These are phyloP conservation scores for Actias luna DNA, from an alignment of 2,888 invertebrate species.

Conservation along the genomic window DNA sequence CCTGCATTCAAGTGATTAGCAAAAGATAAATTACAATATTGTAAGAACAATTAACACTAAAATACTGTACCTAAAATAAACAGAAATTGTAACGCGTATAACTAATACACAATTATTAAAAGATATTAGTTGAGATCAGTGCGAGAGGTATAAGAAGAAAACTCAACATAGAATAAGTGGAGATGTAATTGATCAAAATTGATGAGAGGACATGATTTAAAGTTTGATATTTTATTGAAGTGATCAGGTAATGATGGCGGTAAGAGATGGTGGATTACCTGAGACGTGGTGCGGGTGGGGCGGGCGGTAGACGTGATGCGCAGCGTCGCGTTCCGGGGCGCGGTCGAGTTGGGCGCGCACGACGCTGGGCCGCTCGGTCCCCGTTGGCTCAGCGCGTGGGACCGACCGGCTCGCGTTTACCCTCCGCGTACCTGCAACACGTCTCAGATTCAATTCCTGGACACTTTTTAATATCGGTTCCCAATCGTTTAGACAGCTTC, in stretches of 20 bases:
- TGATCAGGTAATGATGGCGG: not conserved
- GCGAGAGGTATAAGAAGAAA: no score
- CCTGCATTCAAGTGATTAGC: no score
- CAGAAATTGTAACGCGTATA: no score
- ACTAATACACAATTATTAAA: no score
- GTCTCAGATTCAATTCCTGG: slow-evolving; percentile 30
- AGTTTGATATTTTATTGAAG: no score
- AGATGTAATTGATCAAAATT: not conserved
- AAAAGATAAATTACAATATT: no score
- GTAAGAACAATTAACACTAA: no score
- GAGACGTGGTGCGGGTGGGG: slow-evolving; percentile 70
- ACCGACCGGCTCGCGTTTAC: slow-evolving; percentile 53
- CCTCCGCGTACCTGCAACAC: slow-evolving; percentile 63
- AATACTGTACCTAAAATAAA: no score
- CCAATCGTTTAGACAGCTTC: not conserved
- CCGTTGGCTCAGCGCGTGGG: slow-evolving; percentile 40
- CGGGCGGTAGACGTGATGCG: slow-evolving; percentile 66
- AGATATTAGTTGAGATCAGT: no score
- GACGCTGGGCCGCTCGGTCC: slow-evolving; percentile 74
- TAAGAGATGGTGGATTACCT: slow-evolving; percentile 45
- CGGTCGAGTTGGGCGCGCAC: slow-evolving; percentile 77
- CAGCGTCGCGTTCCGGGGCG: slow-evolving; percentile 70
- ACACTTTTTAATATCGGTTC: not conserved
- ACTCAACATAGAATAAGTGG: no score
- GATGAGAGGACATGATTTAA: not conserved